phyloP scores from a whole-genome alignment of 2,888 invertebrate species.

The Leptinotarsa peninsularis region DNA sequence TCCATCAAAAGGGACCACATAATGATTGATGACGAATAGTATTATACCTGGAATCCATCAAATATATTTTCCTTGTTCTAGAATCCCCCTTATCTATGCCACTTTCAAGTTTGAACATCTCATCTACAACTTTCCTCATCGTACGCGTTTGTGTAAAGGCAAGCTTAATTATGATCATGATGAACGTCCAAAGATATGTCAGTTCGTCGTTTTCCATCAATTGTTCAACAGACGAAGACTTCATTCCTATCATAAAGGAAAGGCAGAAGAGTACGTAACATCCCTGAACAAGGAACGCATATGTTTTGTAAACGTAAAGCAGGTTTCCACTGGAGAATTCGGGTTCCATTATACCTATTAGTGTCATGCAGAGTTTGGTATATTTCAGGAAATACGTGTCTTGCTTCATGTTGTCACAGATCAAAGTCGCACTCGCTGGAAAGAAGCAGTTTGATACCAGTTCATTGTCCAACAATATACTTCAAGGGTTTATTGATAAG shows the following conservation, averaged over 20 bases:
- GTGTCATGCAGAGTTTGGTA: background rate
- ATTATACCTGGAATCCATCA: background rate
- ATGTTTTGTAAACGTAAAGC: background rate
- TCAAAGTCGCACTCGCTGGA: no score
- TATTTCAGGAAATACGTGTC: background rate
- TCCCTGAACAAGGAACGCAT: background rate
- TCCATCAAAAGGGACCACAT: no score
- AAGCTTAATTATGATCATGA: constrained; percentile 2
- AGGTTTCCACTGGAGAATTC: background rate
- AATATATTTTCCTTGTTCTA: background rate
- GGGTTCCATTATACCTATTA: background rate
- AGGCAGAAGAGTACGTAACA: background rate
- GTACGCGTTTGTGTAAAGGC: background rate
- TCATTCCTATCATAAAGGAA: background rate
- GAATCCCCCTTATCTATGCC: background rate
- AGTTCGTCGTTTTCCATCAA: background rate
- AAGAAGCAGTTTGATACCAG: no score
- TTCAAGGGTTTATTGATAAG: no score
- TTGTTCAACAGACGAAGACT: background rate
- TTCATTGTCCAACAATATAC: no score
- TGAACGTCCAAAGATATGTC: background rate
- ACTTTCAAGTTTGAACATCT: constrained; percentile 6
- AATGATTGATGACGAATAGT: background rate
- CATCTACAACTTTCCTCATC: constrained; percentile 10
- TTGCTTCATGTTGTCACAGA: no score